Evolutionary conservation across 2,888 invertebrate species (phyloP), one percentile per base, ranked within the genome.

Genomic region (Anodontia alba): DNA sequence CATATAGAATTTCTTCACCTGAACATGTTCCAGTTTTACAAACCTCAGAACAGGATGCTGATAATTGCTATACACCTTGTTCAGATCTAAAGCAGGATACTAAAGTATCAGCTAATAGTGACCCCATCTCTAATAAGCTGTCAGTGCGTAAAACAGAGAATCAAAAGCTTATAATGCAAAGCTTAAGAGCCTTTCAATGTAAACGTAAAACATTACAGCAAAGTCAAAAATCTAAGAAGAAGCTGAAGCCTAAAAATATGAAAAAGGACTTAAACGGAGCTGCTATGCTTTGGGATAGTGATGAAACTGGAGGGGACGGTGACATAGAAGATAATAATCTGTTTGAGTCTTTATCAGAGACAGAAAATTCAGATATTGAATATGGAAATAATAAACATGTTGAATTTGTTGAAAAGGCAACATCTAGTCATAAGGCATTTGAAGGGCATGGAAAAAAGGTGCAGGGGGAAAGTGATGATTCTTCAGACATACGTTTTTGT

Each of bases 261-360:
- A 33, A 20, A 62, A 3, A 62, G 33, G 33, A 33, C 1, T 31
- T 62, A 62, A 23, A 62, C n/a, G n/a, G n/a, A 29, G 3, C 31
- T 17, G 3, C 23, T 23, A 3, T 2, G 3, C 7, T 62, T 31
- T 62, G 23, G 17, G 23, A 57, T 8, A n/a, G 23, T 38, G 82
- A 73, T 54, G 80, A 80, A 66, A 76, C 84, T 57, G 78, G 81
- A 51, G 71, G 51, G 36, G 84, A 84, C 67, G 84, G 78, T 3
- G 84, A 84, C 73, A 70, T 84, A 12, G 84, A 84, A 49, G 84
- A 84, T 51, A 83, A 80, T 51, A n/a, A 20, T 23, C 17, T 38
- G 31, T 38, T 20, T 36, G 66, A 17, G 3, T 54, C 57, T 33
- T 51, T 23, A 51, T 33, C 62, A 33, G 62, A 62, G 17, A 2